Base-by-base conservation (phyloP, 2,888 invertebrate genomes). In the Drosophila parthenogenetica region DNA sequence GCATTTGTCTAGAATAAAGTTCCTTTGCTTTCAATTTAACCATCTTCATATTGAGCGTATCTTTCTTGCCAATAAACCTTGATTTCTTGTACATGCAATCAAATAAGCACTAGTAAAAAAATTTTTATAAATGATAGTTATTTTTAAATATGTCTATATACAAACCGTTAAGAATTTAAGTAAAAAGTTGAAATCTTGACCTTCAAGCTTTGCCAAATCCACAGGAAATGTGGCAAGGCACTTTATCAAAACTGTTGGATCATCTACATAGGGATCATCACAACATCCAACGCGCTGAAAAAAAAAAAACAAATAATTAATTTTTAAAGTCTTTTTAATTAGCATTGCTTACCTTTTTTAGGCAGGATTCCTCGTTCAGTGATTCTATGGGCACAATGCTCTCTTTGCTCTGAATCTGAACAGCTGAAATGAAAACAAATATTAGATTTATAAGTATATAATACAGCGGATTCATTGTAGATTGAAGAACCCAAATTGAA, bases 31-130 rank as follows among this genome's bases (percentile, higher is more conserved):
- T 81, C 2, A 73, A 40, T 22, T 76, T 82, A 1, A 89, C 81
- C 75, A 87, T 83, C 19, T 87, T 89, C 89, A 89, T 88, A 7
- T 90, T 88, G 16, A 89, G 69, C 5, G 66, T 73, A 5, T 89
- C 79, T 14, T 71, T 73, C 22, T 90, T 90, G 4, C 81, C 81
- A 0, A 90, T 66, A 29, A 86, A 89, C 39, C 89, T 90, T 19
- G 71, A 78, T 17, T 76, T 69, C 58, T 89, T 89, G n/a, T 79
- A 89, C 0, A 76, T 1, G 3, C 89, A 89, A 60, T 90, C 87
- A 0, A 87, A 60, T 3, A 90, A 69, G 14, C 90, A 89, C 89
- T 89, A 14, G 3, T 14, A 29, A 5, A 32, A 42, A 14, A 4
- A 5, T 29, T 13, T 16, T 7, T n/a, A 39, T 14, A 39, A 0